Base-by-base conservation (phyloP, 2,888 invertebrate genomes). In the Corythucha ciliata region DNA sequence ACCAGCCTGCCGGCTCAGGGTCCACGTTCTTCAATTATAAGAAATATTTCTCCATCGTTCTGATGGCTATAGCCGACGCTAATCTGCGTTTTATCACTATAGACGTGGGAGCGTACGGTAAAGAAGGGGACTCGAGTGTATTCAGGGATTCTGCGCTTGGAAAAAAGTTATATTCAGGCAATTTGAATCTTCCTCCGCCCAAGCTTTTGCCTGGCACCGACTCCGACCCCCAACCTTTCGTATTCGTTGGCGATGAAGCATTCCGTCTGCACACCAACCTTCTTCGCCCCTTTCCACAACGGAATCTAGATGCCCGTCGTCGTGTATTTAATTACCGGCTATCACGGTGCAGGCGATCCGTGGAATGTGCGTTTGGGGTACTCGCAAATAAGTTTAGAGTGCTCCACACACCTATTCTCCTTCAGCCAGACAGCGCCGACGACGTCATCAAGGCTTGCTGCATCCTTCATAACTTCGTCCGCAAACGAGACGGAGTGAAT, bases 361-460 rank as follows among this genome's bases (percentile, higher is more conserved):
- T 42, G 6, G 42, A 42, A 25, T 42, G 27, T 14, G 27, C 42
- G 12, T 42, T 42, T 18, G 42, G 42, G 8, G 5, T 42, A 4
- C 26, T 25, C 4, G 27, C 27, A 4, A 25, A 42, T 25, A 42
- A 42, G 26, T 42, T 24, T 24, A 4, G 26, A 42, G 18, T 42
- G 6, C 26, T 42, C 14, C 26, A 42, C 25, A 24, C 26, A 4
- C 42, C 42, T 14, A 42, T 42, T 4, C 4, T 39, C 12, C 12
- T 62, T 33, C 51, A 61, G 36, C 53, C 54, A 33, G 55, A 58
- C 33, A 60, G 60, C 57, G 59, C 58, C 51, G 59, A 57, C 34
- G 55, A 54, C 48, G 61, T 63, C 53, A 57, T 64, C 36, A 63
- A 64, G 57, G 61, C 63, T 34, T 60, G 62, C 53, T 56, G 58